Evolutionary conservation across 2,113 vertebrate genomes (phyloP).

Genomic region (Oreochromis niloticus): DNA sequence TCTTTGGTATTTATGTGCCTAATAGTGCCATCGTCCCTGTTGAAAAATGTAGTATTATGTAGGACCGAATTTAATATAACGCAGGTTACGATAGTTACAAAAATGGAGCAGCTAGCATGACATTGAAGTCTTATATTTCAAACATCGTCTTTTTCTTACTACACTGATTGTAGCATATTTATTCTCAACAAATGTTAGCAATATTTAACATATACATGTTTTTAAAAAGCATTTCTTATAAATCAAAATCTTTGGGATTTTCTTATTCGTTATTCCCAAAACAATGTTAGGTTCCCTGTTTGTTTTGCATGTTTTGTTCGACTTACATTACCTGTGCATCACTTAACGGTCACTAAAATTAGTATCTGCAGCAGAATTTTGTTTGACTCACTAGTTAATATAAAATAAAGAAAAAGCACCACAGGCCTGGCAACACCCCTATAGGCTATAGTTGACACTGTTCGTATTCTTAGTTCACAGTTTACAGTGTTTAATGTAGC

Average conservation of each 20-base stretch:
- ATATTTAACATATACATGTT: background rate
- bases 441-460: background rate
- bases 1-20: background rate
- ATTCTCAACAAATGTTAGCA: background rate
- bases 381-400: background rate
- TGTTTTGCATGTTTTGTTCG: background rate
- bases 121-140: background rate
- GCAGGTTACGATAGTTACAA: background rate
- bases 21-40: background rate
- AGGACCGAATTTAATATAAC: background rate
- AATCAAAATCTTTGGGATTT: background rate
- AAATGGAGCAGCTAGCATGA: background rate
- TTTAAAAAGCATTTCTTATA: background rate
- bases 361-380: background rate
- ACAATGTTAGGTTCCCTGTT: background rate
- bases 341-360: background rate
- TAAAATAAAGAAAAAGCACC: background rate
- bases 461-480: background rate
- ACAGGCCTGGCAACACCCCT: background rate
- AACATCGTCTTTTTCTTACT: background rate
- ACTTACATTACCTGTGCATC: background rate
- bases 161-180: background rate
- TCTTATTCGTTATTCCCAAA: background rate
- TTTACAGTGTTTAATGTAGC: background rate
- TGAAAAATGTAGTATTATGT: background rate